A percentile compares a stretch with the other conserved stretches of the same genome.
Evolutionary conservation across 2,113 vertebrate species (phyloP).

Genomic region (Oryctolagus cuniculus): mOryCun1.1 NC_091445.1:15849001-15849500

Average conservation of each 20-base stretch:
- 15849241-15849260: neutral
- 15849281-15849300: constrained; percentile 4
- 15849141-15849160: neutral
- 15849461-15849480: neutral
- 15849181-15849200: neutral
- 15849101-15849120: neutral
- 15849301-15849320: neutral
- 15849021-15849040: neutral
- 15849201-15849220: constrained; percentile 11
- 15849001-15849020: neutral
- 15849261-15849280: neutral
- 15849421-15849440: neutral
- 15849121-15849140: neutral
- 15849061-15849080: neutral
- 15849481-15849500: neutral
- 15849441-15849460: neutral
- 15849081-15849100: neutral
- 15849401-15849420: neutral
- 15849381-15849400: constrained; percentile 26
- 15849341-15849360: neutral
- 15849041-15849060: constrained; percentile 42
- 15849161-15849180: neutral
- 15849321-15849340: constrained; percentile 1
- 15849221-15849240: neutral
- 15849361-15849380: neutral